These are phyloP conservation scores for Turritopsis rubra DNA, from an alignment of 30 jellyfish, hydroid and myxozoan species.

Conservation along the genomic window DNA sequence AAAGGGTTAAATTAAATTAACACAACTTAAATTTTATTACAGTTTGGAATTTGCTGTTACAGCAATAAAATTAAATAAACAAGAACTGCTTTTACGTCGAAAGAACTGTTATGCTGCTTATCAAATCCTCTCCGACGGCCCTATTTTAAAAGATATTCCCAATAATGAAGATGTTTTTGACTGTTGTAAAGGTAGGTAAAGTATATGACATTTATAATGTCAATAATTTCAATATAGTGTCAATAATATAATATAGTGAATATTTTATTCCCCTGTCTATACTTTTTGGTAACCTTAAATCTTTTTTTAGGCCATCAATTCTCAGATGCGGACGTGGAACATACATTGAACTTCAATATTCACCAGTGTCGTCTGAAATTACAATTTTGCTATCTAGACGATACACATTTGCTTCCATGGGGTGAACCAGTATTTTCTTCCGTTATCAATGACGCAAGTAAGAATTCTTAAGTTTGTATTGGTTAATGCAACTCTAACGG, in stretches of 20 bases:
- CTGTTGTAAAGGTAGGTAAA: too few relatives aligned
- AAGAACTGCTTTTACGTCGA: background rate
- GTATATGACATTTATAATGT: too few relatives aligned
- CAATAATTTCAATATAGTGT: too few relatives aligned
- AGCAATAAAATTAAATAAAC: background rate
- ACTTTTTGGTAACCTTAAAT: too few relatives aligned
- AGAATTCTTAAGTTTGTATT: background rate
- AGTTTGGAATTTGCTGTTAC: background rate
- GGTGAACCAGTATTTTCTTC: background rate
- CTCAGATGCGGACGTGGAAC: background rate
- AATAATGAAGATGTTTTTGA: too few relatives aligned
- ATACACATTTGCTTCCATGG: background rate
- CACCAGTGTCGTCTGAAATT: background rate
- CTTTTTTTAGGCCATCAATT: background rate
- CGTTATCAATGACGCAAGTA: background rate
- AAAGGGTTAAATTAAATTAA: too few relatives aligned
- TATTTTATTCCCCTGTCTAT: too few relatives aligned
- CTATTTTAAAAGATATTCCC: too few relatives aligned
- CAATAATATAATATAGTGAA: too few relatives aligned
- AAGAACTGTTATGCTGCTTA: background rate
- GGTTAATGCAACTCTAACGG: too few relatives aligned
- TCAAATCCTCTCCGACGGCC: too few relatives aligned
- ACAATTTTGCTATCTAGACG: background rate
- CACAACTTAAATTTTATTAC: too few relatives aligned
- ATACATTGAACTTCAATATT: background rate